phyloP scores from a whole-genome alignment of 2,888 invertebrate species.

The Tetragonisca angustula region DNA sequence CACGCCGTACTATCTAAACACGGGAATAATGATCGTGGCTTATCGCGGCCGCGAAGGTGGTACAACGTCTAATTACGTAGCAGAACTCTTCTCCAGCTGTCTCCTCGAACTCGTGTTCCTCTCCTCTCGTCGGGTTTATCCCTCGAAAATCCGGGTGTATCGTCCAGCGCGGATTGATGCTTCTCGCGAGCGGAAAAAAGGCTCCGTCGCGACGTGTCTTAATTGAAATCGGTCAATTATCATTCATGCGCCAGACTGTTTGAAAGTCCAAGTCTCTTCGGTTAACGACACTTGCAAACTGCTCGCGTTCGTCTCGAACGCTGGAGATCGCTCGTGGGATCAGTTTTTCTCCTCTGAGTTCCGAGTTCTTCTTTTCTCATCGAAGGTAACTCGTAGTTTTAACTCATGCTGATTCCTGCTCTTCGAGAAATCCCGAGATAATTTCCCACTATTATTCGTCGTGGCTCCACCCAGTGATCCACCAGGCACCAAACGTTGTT shows the following conservation, averaged over 20 bases:
- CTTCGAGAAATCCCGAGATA: neutral
- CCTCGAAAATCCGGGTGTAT: neutral
- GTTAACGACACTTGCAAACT: neutral
- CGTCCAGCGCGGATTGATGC: no score
- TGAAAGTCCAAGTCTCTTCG: neutral
- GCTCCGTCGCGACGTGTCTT: neutral
- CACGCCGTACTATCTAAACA: slow-evolving; percentile 81
- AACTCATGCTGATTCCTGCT: no score
- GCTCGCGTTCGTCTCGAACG: no score
- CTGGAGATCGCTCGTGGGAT: no score
- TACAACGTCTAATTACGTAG: slow-evolving; percentile 83
- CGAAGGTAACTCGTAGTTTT: neutral
- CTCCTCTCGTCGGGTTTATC: slow-evolving; percentile 37
- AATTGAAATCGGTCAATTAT: slow-evolving; percentile 25
- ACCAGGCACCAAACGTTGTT: neutral
- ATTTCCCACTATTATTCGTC: slow-evolving; percentile 5
- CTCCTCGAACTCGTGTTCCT: neutral
- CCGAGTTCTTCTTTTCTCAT: no score
- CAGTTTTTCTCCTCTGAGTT: neutral
- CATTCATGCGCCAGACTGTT: neutral
- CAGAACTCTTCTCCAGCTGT: slow-evolving; percentile 27
- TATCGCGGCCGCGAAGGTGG: slow-evolving; percentile 78
- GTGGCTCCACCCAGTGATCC: neutral
- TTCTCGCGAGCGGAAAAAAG: slow-evolving; percentile 13
- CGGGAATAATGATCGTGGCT: slow-evolving; percentile 82